Evolutionary conservation across 2,113 vertebrate genomes (phyloP).

Genomic region (Leucosticte australis): DNA sequence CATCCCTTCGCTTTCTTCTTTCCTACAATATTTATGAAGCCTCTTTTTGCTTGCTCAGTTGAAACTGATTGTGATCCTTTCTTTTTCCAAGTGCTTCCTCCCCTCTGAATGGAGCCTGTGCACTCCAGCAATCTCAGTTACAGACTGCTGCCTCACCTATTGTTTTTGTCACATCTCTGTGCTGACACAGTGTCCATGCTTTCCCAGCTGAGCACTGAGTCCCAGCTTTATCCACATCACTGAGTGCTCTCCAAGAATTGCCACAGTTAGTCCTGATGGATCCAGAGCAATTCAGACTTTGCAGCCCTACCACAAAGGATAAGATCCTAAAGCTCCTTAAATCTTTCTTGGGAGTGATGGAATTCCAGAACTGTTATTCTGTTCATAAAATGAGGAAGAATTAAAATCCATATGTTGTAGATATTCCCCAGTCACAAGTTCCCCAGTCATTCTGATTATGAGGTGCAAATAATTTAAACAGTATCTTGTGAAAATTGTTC

Average conservation of each 20-base stretch:
- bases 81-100: not conserved
- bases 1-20: not conserved
- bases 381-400: not conserved
- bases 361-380: not conserved
- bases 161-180: not conserved
- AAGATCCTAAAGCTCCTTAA: not conserved
- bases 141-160: not conserved
- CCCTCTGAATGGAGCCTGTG: not conserved
- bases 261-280: not conserved
- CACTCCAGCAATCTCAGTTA: not conserved
- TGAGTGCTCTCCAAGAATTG: not conserved
- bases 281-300: not conserved
- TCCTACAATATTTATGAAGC: not conserved
- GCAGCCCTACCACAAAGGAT: not conserved
- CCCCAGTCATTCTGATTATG: not conserved
- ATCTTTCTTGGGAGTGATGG: not conserved
- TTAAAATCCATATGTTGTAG: not conserved
- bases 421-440: not conserved
- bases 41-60: not conserved
- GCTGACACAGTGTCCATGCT: too few relatives aligned
- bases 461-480: not conserved
- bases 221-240: not conserved
- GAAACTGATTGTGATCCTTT: not conserved
- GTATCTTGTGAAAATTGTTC: not conserved
- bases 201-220: not conserved